These are phyloP conservation scores for Aphis craccivora DNA, from an alignment of 1,140 invertebrate species.

Conservation along the genomic window DNA sequence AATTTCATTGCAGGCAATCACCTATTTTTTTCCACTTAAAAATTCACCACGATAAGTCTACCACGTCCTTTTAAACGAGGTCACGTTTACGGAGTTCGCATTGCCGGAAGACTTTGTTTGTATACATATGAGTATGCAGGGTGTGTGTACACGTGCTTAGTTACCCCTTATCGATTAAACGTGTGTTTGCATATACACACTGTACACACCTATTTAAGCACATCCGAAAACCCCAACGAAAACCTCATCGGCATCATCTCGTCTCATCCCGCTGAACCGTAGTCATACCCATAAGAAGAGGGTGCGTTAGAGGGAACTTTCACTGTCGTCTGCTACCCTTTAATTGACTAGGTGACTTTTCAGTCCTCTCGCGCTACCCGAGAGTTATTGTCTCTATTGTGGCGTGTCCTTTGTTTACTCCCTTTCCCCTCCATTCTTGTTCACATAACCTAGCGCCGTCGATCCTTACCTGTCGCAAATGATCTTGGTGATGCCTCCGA, in stretches of 20 bases:
- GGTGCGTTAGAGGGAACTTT: neutral
- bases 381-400: neutral
- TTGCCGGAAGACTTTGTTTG: neutral
- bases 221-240: neutral
- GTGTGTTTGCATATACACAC: conserved; percentile 15
- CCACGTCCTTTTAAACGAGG: neutral
- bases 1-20: neutral
- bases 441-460: neutral
- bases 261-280: neutral
- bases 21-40: neutral
- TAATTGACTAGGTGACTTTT: conserved; percentile 8
- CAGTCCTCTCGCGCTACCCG: neutral
- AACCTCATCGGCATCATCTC: neutral
- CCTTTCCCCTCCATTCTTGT: neutral
- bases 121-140: neutral
- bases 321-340: neutral
- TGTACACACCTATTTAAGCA: neutral
- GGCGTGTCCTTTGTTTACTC: neutral
- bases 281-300: neutral
- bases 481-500: neutral
- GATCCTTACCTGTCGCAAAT: neutral
- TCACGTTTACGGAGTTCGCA: neutral
- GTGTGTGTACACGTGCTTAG: neutral
- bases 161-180: conserved; percentile 15
- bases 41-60: neutral